Percentiles rank a stretch among this genome's conserved stretches.
Evolutionary conservation across 92 coral and sea anemone species (phyloP).

Genomic region (Parazoanthus atlanticus): DNA sequence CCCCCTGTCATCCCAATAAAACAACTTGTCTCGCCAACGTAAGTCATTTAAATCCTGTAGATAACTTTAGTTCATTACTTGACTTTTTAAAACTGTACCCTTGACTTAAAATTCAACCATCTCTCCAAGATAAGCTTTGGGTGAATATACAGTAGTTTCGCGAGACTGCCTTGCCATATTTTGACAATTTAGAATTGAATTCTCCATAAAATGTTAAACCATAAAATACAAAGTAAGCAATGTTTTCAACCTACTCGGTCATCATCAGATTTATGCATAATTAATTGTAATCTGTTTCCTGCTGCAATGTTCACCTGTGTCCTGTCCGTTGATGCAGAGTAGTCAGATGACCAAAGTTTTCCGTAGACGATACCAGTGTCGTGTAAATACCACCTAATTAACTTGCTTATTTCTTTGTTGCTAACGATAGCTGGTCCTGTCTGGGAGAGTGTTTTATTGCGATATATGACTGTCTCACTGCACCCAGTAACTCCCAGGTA

Average conservation of each 20-base stretch:
- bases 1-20: conserved; percentile 84
- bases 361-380: no score
- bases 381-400: no score
- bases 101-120: no score
- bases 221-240: no score
- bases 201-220: no score
- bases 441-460: conserved; percentile 93
- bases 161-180: no score
- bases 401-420: not conserved
- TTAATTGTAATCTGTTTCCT: no score
- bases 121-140: not conserved
- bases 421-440: conserved; percentile 83
- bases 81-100: not conserved
- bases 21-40: conserved; percentile 93
- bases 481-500: conserved; percentile 86
- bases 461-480: conserved; percentile 88
- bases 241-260: not conserved
- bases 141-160: no score
- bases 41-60: conserved; percentile 28
- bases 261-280: not conserved
- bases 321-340: no score
- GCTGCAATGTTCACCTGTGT: no score
- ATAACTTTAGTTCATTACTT: not conserved
- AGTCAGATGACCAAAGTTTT: no score
- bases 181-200: no score